Base-by-base conservation (phyloP, 1,140 invertebrate species). In the Bombus soroeensis region DNA sequence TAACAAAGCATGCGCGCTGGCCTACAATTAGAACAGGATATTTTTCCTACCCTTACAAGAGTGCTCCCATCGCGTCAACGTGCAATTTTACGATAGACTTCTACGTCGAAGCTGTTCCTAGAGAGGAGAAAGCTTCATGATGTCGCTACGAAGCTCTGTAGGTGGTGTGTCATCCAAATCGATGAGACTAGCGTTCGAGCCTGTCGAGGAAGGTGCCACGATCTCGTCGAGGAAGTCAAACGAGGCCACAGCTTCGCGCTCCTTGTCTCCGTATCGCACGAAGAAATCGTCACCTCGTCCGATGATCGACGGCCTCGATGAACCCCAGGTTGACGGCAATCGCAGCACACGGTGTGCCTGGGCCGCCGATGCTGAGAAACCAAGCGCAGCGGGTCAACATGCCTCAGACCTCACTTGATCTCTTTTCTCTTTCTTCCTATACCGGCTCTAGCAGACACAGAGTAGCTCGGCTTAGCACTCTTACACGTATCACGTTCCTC, bases 191-290 rank as follows among this genome's bases (percentile, higher is more conserved):
- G 77, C 82, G 95, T 95, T 89, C 96, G 95, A 85, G 95, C 95
- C 84, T 95, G 96, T 85, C 28, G 95, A 96, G 12, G 94, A 90
- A 1, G 94, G 93, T 39, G 93, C 83, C 34, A 88, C 89, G 86
- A 97, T 94, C 86, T 97, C 96, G 92, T 98, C 96, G 76, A 98
- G 96, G 95, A 98, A 98, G 94, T 97, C 97, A 93, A 98, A 98
- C 87, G 96, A 97, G 53, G 97, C 97, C 75, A 98, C 96, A 39
- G 97, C 97, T 93, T 97, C 97, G 76, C 96, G 95, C 93, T 98
- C 97, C 90, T 97, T 97, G 84, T 97, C 97, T n/a, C 97, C 97
- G 94, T 96, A 98, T 85, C 97, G 96, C 57, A 97, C 96, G 95
- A 96, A 98, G 94, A 98, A 97, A 91, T 97, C 97, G 66, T 96